A percentile compares a stretch with the other conserved stretches of the same genome.
phyloP scores from a whole-genome alignment of 2,113 vertebrate genomes.

The Chloropsis cyanopogon region DNA sequence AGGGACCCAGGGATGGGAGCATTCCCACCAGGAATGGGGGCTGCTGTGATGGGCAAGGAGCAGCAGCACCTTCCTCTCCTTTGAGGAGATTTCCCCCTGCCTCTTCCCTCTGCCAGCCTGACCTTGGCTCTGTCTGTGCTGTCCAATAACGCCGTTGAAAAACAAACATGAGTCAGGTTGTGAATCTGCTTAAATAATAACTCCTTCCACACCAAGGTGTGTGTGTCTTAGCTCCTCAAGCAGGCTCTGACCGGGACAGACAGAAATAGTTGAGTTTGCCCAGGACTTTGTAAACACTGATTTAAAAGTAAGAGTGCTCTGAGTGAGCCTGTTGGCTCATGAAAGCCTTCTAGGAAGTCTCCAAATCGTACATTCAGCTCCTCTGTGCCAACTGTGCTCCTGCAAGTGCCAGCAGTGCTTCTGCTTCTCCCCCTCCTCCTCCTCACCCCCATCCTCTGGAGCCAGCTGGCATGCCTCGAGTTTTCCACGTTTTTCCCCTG shows the following conservation, averaged over 20 bases:
- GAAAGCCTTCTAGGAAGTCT: slow-evolving; percentile 14
- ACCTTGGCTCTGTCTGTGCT: neutral
- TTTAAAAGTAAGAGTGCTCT: neutral
- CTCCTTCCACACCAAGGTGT: neutral
- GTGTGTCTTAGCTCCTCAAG: neutral
- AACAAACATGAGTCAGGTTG: neutral
- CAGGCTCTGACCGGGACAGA: neutral
- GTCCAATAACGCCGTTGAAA: neutral
- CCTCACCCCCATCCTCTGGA: neutral
- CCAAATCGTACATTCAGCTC: neutral
- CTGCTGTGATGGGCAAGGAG: neutral
- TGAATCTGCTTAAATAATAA: neutral
- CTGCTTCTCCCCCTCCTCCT: neutral
- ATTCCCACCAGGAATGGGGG: neutral
- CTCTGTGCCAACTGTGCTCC: neutral
- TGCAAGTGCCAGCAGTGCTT: neutral
- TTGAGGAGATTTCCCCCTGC: neutral
- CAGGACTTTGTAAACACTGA: neutral
- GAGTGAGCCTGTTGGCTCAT: neutral
- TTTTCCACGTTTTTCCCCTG: neutral
- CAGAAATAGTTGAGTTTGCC: neutral
- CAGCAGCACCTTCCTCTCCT: neutral
- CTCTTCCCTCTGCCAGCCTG: neutral
- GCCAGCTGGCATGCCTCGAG: neutral
- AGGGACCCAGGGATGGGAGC: neutral